A percentile compares a stretch with the other conserved stretches of the same genome.
Evolutionary conservation across 92 coral and sea anemone genomes (phyloP).

Genomic region (Epizoanthus ramosus): DNA sequence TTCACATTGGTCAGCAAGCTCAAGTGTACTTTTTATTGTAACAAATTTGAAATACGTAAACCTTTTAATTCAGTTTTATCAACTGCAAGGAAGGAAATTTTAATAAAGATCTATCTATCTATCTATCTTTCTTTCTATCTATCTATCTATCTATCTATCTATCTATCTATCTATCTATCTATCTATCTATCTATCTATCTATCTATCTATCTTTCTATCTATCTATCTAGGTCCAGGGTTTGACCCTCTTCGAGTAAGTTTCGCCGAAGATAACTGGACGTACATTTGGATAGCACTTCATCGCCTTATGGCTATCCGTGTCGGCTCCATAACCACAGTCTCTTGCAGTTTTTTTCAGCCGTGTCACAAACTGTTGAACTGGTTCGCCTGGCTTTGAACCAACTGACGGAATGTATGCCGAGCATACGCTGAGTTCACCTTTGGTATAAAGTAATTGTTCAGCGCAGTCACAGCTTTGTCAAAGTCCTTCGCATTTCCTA

Average conservation of each 20-base stretch:
- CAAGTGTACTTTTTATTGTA: too few species aligned
- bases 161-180: too few species aligned
- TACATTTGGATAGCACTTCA: conserved; percentile 38
- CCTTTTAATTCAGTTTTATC: too few species aligned
- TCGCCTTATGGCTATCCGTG: conserved; percentile 11
- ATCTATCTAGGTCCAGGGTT: too few species aligned
- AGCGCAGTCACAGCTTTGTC: conserved; percentile 20
- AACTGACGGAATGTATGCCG: conserved; percentile 17
- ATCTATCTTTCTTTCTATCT: too few species aligned
- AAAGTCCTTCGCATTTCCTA: conserved; percentile 25
- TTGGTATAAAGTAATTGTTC: conserved; percentile 16
- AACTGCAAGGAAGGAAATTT: too few species aligned
- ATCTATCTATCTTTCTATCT: too few species aligned
- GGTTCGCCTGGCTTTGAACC: conserved; percentile 11
- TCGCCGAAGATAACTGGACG: conserved; percentile 9
- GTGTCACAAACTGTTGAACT: conserved; percentile 6
- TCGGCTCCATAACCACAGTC: conserved; percentile 42
- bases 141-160: too few species aligned
- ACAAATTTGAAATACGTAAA: too few species aligned
- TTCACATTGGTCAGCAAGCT: conserved; percentile 59
- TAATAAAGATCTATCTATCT: too few species aligned
- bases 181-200: too few species aligned
- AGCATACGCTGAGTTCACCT: conserved; percentile 25
- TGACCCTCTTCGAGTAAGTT: conserved; percentile 55
- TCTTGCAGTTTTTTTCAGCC: conserved; percentile 37